Evolutionary conservation across 2,113 vertebrate genomes (phyloP), one percentile per base, ranked within the genome.

Genomic region (Ciconia boyciana): DNA sequence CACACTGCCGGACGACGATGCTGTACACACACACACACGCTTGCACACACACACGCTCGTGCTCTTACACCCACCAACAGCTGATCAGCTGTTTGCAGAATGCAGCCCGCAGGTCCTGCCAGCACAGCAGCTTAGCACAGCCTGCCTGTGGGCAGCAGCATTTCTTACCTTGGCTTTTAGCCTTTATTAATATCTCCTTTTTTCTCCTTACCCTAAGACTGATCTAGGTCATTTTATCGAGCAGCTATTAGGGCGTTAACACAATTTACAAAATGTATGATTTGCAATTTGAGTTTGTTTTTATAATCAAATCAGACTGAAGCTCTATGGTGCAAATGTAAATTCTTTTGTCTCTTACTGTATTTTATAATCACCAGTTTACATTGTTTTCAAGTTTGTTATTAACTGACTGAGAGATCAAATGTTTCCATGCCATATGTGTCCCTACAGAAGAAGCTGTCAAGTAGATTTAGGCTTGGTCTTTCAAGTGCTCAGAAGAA

Each of bases 381-480:
- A 58, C 81, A 25, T 20, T 46, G 49, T 34, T 83, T 74, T 60
- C 64, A 28, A 39, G 46, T 64, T 93, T 72, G 70, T 34, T 69
- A 51, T 52, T 43, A 60, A n/a, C 62, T 51, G 39, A 80, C 57
- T 41, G 90, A 78, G 86, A 88, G 88, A 69, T 39, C 76, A 90
- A 93, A 78, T 32, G 39, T 66, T 90, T 85, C 87, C 36, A 26
- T 72, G 65, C 94, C 81, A 32, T 62, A 44, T 51, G 54, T 15
- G 60, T 91, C 75, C 71, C 74, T 87, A 25, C 18, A 77, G 94
- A 96, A 95, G 95, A 93, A 95, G 87, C 94, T 94, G 95, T 95
- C 96, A 96, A 90, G 82, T 31, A 71, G 90, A 94, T 96, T 97
- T 93, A 64, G 90, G 58, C 48, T 92, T 57, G 86, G 93, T 69